phyloP scores from a whole-genome alignment of 2,888 invertebrate species.

The Cataglyphis albicans region DNA sequence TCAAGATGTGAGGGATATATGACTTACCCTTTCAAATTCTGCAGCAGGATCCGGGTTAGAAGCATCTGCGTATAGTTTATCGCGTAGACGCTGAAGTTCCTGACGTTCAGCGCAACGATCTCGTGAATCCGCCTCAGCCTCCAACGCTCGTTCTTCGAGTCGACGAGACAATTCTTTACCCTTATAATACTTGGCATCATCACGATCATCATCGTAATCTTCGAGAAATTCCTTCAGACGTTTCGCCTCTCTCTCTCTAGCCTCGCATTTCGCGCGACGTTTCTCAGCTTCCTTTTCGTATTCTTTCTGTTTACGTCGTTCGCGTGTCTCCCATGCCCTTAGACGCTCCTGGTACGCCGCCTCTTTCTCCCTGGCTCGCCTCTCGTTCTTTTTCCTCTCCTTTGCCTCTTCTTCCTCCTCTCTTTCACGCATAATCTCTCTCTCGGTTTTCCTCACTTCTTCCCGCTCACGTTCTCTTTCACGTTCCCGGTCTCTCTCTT shows the following conservation, averaged over 20 bases:
- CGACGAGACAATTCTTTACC: conserved; percentile 96
- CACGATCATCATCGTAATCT: conserved; percentile 99
- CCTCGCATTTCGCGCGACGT: conserved; percentile 94
- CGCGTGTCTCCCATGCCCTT: conserved; percentile 94
- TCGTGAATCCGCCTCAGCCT: conserved; percentile 96
- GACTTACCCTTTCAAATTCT: conserved; percentile 89
- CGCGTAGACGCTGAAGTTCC: conserved; percentile 89
- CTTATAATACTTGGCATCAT: conserved; percentile 98
- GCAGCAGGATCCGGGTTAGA: conserved; percentile 89
- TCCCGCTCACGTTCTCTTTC: conserved; percentile 87
- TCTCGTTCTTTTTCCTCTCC: conserved; percentile 95
- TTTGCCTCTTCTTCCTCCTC: conserved; percentile 97
- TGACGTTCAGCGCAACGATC: conserved; percentile 94
- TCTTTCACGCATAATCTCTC: conserved; percentile 91
- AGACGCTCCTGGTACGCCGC: conserved; percentile 97
- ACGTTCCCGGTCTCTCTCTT: conserved; percentile 87
- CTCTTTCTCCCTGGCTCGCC: conserved; percentile 97
- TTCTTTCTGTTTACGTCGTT: conserved; percentile 95
- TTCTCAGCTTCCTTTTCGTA: conserved; percentile 95
- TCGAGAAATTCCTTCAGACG: conserved; percentile 98
- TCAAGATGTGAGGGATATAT: neutral
- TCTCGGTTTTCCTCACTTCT: conserved; percentile 87
- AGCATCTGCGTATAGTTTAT: conserved; percentile 90
- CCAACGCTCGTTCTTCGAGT: conserved; percentile 96
- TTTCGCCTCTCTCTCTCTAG: conserved; percentile 96